phyloP scores from a whole-genome alignment of 2,888 invertebrate genomes.

The Philopedon plagiatum region DNA sequence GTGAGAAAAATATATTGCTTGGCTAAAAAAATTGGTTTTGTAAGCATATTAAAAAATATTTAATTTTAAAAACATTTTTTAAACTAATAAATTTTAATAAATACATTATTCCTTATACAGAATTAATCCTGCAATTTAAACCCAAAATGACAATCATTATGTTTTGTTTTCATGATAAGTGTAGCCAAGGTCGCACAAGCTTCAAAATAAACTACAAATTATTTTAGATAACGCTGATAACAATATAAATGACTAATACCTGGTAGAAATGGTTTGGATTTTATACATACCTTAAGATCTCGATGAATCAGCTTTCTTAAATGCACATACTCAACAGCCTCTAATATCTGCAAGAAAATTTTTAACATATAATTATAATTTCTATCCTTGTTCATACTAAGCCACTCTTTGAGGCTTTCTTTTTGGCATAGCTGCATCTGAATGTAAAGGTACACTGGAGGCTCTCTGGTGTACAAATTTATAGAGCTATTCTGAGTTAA shows the following conservation, averaged over 20 bases:
- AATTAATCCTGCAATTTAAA: no score
- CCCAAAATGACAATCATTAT: neutral
- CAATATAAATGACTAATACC: neutral
- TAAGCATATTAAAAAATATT: neutral
- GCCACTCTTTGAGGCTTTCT: constrained; percentile 93
- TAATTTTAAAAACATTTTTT: neutral
- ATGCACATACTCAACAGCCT: constrained; percentile 97
- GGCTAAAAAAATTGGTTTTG: constrained; percentile 72
- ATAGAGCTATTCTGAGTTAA: constrained; percentile 55
- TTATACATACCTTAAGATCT: constrained; percentile 85
- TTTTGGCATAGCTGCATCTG: constrained; percentile 97
- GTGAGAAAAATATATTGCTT: constrained; percentile 93
- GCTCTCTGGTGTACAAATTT: constrained; percentile 14
- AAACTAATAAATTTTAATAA: no score
- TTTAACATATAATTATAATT: constrained; percentile 72
- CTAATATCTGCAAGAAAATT: constrained; percentile 91
- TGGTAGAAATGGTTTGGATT: neutral
- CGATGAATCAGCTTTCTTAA: constrained; percentile 93
- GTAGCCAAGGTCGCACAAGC: neutral
- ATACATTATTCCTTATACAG: no score
- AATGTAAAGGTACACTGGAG: constrained; percentile 86
- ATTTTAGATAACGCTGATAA: constrained; percentile 1
- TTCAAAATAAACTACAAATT: neutral
- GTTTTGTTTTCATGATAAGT: neutral
- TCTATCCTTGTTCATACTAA: constrained; percentile 74